Conservation (phyloP, 2,113 vertebrate genomes). For the Argyrosomus japonicus region DNA sequence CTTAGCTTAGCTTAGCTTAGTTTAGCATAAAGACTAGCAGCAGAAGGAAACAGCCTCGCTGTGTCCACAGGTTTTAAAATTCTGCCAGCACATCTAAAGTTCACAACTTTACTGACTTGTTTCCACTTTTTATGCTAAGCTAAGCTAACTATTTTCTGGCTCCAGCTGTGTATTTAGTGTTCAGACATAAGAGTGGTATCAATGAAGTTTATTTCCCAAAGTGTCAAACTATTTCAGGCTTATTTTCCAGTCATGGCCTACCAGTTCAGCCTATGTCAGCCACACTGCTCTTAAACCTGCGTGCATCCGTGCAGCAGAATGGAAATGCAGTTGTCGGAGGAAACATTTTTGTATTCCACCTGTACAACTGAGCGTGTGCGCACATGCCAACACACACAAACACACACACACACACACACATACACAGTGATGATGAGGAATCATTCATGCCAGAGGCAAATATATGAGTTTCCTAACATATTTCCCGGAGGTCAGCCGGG, state of each 20-base stretch:
- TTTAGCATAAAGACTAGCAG: not conserved
- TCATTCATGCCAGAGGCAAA: constrained; percentile 38
- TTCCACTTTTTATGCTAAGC: not conserved
- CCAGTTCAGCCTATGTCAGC: not conserved
- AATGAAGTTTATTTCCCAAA: not conserved
- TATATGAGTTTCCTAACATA: constrained; percentile 27
- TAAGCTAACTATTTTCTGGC: not conserved
- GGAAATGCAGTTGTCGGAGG: constrained; percentile 10
- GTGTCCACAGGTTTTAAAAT: not conserved
- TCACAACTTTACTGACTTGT: not conserved
- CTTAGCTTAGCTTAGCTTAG: not conserved
- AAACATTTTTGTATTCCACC: constrained; percentile 4
- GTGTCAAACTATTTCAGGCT: not conserved
- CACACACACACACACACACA: no score
- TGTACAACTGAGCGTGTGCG: not conserved
- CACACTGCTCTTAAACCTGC: not conserved
- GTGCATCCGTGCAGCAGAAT: not conserved
- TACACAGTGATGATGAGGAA: constrained; percentile 16
- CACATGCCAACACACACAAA: constrained; percentile 14
- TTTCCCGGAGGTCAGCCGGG: constrained; percentile 36
- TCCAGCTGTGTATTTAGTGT: not conserved
- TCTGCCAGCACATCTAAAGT: not conserved
- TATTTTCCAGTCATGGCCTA: not conserved
- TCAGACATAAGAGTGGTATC: not conserved
- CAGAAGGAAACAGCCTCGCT: not conserved